Percentiles rank a stretch among this genome's conserved stretches.
Evolutionary conservation across 2,797 vertebrate genomes (phyloP).

Genomic region (Coranthus polyacanthus): DNA sequence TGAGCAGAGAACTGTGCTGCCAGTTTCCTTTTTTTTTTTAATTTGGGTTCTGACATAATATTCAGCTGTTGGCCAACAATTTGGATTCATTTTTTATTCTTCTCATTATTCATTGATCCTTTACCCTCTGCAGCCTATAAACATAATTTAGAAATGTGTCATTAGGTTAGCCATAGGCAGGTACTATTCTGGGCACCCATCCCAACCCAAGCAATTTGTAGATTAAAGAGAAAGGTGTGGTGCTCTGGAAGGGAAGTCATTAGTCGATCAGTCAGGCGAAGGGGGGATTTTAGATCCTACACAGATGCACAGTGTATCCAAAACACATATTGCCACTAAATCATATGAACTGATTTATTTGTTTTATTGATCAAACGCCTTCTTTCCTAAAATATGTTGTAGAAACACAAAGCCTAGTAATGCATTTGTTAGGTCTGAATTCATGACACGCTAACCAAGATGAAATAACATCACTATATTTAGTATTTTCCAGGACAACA

Average conservation of each 20-base stretch:
- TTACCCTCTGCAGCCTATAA: not conserved
- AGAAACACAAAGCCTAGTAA: slow-evolving; percentile 1
- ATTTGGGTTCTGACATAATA: not conserved
- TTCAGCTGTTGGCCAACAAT: not conserved
- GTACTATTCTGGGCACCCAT: not conserved
- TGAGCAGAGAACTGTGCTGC: not conserved
- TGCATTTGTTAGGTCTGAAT: slow-evolving; percentile 29
- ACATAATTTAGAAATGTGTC: not conserved
- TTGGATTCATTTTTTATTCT: not conserved
- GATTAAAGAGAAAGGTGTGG: slow-evolving; percentile 3
- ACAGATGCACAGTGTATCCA: not conserved
- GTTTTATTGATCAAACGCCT: not conserved
- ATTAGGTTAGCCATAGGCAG: slow-evolving; percentile 2
- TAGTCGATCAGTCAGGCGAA: slow-evolving; percentile 1
- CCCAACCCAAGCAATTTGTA: slow-evolving; percentile 1
- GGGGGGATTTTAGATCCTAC: slow-evolving; percentile 23
- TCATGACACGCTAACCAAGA: slow-evolving; percentile 30
- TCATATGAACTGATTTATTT: slow-evolving; percentile 9
- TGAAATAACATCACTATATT: slow-evolving; percentile 34
- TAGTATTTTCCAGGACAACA: too few relatives aligned
- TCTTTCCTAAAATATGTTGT: not conserved
- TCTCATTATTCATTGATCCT: not conserved
- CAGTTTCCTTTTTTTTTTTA: not conserved
- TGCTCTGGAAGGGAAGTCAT: slow-evolving; percentile 9
- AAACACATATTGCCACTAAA: slow-evolving; percentile 3